These are phyloP conservation scores for Notolepis coatsorum DNA, from an alignment of 2,797 vertebrate genomes.

Conservation along the genomic window DNA sequence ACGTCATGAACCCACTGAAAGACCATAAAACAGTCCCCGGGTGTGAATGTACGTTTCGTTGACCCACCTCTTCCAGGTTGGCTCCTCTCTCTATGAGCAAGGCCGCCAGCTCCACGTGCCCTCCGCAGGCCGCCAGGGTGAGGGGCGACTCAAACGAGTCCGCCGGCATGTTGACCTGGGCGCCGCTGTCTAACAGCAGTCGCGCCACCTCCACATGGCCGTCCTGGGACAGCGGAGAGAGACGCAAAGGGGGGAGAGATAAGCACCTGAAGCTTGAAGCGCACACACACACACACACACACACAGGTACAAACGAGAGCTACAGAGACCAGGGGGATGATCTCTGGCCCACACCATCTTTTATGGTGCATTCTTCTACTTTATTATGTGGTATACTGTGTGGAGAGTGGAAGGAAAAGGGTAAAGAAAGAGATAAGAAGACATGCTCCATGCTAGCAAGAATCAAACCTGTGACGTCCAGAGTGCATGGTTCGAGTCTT, in stretches of 20 bases:
- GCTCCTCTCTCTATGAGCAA: constrained; percentile 97
- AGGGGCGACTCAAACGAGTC: constrained; percentile 98
- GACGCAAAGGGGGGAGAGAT: constrained; percentile 79
- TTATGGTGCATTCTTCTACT: too few species aligned
- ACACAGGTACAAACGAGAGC: too few species aligned
- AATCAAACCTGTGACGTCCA: too few species aligned
- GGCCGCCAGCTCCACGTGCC: constrained; percentile 96
- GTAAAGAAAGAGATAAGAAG: background rate
- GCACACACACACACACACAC: too few species aligned
- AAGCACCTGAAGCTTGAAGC: constrained; percentile 70
- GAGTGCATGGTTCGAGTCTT: too few species aligned
- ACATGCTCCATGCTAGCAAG: too few species aligned
- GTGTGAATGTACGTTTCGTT: background rate
- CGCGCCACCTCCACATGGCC: constrained; percentile 98
- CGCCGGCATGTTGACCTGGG: constrained; percentile 99
- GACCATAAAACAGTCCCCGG: background rate
- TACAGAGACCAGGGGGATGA: too few species aligned
- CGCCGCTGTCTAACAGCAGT: constrained; percentile 97
- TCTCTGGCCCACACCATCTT: too few species aligned
- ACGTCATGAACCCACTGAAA: background rate
- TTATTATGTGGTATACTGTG: too few species aligned
- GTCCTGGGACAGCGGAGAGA: constrained; percentile 87
- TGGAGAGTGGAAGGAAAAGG: background rate
- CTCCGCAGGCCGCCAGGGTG: constrained; percentile 96
- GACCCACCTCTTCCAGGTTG: constrained; percentile 91